Percentiles rank a stretch among this genome's conserved stretches.
phyloP scores from a whole-genome alignment of 2,797 vertebrate genomes.

The Lepidocolaptes lacrymiger region DNA sequence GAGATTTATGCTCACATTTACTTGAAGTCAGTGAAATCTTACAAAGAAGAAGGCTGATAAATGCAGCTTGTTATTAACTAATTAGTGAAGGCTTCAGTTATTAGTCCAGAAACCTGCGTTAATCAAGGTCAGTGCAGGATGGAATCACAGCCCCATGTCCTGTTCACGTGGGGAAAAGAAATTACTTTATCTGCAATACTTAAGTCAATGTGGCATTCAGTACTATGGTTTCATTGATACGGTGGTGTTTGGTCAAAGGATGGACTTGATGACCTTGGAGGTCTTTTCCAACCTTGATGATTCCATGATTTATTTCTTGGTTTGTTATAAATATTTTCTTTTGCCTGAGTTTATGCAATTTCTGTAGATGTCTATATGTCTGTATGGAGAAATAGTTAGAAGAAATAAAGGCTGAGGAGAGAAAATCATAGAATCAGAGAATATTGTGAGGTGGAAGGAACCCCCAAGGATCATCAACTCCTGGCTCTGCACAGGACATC shows the following conservation, averaged over 20 bases:
- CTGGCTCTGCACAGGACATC: not conserved
- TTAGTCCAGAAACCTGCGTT: not conserved
- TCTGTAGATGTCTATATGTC: fast-evolving
- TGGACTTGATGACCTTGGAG: fast-evolving
- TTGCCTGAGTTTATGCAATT: not conserved
- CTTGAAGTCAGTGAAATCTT: not conserved
- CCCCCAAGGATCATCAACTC: not conserved
- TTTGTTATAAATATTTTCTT: not conserved
- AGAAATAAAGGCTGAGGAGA: not conserved
- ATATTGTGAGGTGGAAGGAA: no score
- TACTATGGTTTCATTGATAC: not conserved
- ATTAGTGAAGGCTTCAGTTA: not conserved
- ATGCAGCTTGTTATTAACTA: not conserved
- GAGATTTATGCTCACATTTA: not conserved
- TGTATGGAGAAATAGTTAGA: not conserved
- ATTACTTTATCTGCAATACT: not conserved
- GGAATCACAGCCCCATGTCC: not conserved
- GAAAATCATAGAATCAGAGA: not conserved
- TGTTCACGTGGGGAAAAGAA: not conserved
- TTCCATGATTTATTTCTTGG: not conserved
- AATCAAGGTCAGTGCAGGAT: not conserved
- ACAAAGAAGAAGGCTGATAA: not conserved
- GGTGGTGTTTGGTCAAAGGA: not conserved
- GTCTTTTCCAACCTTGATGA: not conserved
- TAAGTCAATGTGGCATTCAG: not conserved